phyloP scores from a whole-genome alignment of 1,140 invertebrate genomes.

The Drosophila ambigua region DNA sequence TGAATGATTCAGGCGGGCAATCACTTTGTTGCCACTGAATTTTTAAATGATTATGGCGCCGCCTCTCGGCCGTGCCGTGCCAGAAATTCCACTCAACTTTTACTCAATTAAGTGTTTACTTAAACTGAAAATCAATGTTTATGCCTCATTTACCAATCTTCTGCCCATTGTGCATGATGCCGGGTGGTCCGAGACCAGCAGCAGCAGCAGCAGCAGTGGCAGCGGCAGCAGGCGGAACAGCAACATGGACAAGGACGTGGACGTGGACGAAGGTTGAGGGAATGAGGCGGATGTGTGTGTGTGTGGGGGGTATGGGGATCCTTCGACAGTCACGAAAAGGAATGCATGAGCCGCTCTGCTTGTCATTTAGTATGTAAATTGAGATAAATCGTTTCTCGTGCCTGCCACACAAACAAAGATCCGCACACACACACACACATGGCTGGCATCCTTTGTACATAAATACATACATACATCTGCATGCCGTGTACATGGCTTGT shows the following conservation, averaged over 20 bases:
- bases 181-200: constrained; percentile 16
- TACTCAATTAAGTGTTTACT: constrained; percentile 74
- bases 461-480: constrained; percentile 46
- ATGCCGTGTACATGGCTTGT: constrained; percentile 25
- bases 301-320: constrained; percentile 19
- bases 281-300: not conserved
- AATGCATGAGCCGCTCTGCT: constrained; percentile 73
- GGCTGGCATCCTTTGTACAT: constrained; percentile 30
- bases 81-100: constrained; percentile 50
- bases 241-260: constrained; percentile 35
- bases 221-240: constrained; percentile 7
- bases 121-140: constrained; percentile 74
- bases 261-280: constrained; percentile 5
- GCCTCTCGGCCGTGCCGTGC: constrained; percentile 2
- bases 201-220: not conserved
- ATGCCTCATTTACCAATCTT: constrained; percentile 65
- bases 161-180: constrained; percentile 51
- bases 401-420: constrained; percentile 61
- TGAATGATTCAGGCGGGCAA: constrained; percentile 39
- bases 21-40: constrained; percentile 49
- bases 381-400: constrained; percentile 81
- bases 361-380: constrained; percentile 82
- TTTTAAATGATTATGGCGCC: constrained; percentile 50
- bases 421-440: constrained; percentile 18
- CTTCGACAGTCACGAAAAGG: constrained; percentile 55